These are phyloP conservation scores for Anthoscopus minutus DNA, from an alignment of 2,113 vertebrate genomes.

Conservation along the genomic window DNA sequence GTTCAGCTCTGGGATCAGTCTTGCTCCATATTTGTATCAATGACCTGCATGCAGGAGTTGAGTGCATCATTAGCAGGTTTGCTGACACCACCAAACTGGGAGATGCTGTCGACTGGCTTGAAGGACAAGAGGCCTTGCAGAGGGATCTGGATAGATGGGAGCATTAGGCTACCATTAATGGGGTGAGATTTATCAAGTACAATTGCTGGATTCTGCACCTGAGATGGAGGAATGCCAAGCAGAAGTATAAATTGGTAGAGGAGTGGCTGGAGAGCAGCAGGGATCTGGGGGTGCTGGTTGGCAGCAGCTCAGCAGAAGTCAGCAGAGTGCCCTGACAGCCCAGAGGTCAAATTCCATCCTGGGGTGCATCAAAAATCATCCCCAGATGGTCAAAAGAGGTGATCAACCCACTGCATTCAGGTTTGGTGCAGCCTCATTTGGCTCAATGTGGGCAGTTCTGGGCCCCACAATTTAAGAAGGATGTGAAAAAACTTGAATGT, in stretches of 20 bases:
- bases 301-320: not conserved
- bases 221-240: fast-evolving
- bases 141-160: not conserved
- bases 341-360: not conserved
- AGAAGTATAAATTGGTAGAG: not conserved
- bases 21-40: fast-evolving
- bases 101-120: not conserved
- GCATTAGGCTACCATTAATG: not conserved
- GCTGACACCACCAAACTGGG: not conserved
- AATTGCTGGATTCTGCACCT: not conserved
- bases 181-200: not conserved
- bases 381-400: not conserved
- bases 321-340: not conserved
- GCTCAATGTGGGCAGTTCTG: not conserved
- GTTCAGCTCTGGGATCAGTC: not conserved
- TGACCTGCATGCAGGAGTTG: not conserved
- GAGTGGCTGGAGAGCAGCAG: not conserved
- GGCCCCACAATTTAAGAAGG: not conserved
- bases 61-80: not conserved
- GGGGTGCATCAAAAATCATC: not conserved
- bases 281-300: not conserved
- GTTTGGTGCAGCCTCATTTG: not conserved
- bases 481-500: not conserved
- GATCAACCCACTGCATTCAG: not conserved
- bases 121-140: not conserved